Base-by-base conservation (phyloP, 2,113 vertebrate genomes). In the Gambusia holbrooki region DNA sequence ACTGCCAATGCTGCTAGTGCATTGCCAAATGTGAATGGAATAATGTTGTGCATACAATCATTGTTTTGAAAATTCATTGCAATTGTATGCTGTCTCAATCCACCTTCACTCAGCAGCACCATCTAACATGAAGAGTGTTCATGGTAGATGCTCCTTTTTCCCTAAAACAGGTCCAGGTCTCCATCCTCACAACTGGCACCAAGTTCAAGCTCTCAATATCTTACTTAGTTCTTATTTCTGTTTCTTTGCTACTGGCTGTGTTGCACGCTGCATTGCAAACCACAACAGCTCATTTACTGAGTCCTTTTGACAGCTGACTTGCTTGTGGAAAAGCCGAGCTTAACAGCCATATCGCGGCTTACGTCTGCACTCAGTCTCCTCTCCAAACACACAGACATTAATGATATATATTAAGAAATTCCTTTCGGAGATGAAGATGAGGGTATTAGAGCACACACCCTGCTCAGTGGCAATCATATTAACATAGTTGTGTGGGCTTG, bases 381-480 rank as follows among this genome's bases (percentile, higher is more conserved):
- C 84, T 73, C 81, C 62, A 62, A 87, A 83, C 89, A 78, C 84
- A 85, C 76, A 72, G 77, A 69, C 69, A 1, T 74, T 84, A 90
- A 87, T 91, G 84, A 89, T 81, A 85, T 88, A 91, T 87, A 85
- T 89, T 91, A 90, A 89, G 83, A 79, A 64, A 33, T 22, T 77
- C 83, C 88, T 65, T 79, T 87, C 86, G 71, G 73, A 77, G 87
- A 74, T 19, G 71, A 87, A 86, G 66, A 74, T 19, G 71, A 87
- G 86, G 66, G 83, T 83, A 92, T 93, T 90, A 92, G 77, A 72
- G 32, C 77, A 79, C 76, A 77, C 77, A 77, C 79, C 87, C 68
- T 73, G 78, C 73, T 84, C 83, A 35, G 70, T 88, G 84, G 81
- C 72, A 74, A 80, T 83, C 74, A 70, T 83, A 90, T 91, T 87